A percentile compares a stretch with the other conserved stretches of the same genome.
phyloP scores from a whole-genome alignment of 2,888 invertebrate species.

The Alloscopus bannaensis region DNA sequence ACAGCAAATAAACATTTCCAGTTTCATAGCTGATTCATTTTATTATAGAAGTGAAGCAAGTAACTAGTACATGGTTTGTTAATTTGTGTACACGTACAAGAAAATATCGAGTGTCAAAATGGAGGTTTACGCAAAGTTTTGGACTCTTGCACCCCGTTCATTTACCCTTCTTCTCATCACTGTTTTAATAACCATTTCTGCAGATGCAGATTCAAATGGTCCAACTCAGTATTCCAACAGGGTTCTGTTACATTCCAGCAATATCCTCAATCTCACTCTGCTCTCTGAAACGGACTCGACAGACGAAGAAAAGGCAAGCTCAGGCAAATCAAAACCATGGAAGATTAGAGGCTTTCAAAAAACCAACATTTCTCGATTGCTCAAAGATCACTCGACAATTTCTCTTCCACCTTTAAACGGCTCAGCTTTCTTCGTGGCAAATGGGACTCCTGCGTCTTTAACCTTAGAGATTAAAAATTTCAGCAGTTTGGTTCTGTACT shows the following conservation, averaged over 20 bases:
- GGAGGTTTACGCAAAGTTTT: too few species aligned
- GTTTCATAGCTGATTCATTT: too few species aligned
- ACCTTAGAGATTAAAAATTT: slow-evolving; percentile 41
- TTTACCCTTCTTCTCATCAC: too few species aligned
- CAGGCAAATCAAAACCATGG: slow-evolving; percentile 13
- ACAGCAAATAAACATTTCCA: too few species aligned
- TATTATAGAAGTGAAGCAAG: too few species aligned
- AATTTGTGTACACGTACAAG: too few species aligned
- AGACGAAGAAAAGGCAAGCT: not conserved
- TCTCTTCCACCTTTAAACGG: slow-evolving; percentile 15
- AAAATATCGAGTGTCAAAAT: too few species aligned
- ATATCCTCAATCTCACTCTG: slow-evolving; percentile 21
- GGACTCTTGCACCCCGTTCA: too few species aligned
- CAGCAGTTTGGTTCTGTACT: slow-evolving; percentile 24
- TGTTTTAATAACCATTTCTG: too few species aligned
- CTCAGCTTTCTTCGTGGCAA: slow-evolving; percentile 29
- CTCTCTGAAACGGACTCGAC: not conserved
- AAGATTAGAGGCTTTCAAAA: slow-evolving; percentile 15
- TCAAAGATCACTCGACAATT: slow-evolving; percentile 1
- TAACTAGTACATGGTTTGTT: too few species aligned
- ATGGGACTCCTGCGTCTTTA: slow-evolving; percentile 23
- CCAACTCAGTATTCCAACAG: too few species aligned
- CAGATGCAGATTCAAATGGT: too few species aligned
- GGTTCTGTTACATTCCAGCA: slow-evolving; percentile 32
- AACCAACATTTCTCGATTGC: slow-evolving; percentile 12